Evolutionary conservation across 2,888 invertebrate genomes (phyloP).

Genomic region (Cyclophora albipunctata): DNA sequence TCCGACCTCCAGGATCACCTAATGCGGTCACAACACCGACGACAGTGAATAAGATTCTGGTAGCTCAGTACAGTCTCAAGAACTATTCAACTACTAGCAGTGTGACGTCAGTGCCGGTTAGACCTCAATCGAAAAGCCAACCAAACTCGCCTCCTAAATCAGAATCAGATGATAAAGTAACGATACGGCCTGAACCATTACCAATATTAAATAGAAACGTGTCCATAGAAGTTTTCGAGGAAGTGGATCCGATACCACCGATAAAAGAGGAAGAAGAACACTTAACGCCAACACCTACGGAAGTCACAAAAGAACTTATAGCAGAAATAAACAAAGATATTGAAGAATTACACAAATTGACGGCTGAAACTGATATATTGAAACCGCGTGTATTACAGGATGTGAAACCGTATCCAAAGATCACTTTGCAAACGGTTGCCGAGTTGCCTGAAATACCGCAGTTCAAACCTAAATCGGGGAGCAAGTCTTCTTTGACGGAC

Average conservation of each 20-base stretch:
- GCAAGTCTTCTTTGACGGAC: constrained; percentile 47
- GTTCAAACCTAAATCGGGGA: constrained; percentile 58
- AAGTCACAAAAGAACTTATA: constrained; percentile 53
- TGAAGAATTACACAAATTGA: constrained; percentile 68
- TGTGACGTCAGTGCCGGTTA: constrained; percentile 36
- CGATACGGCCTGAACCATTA: constrained; percentile 38
- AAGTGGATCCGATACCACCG: constrained; percentile 59
- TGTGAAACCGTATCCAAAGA: constrained; percentile 71
- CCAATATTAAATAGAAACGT: constrained; percentile 45
- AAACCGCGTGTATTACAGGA: constrained; percentile 51
- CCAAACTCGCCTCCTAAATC: constrained; percentile 68
- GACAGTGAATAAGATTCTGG: constrained; percentile 72
- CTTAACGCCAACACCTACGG: constrained; percentile 34
- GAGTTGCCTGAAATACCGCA: constrained; percentile 78
- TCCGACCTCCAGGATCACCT: constrained; percentile 76
- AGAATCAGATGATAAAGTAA: constrained; percentile 52
- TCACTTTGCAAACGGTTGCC: constrained; percentile 77
- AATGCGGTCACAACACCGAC: constrained; percentile 70
- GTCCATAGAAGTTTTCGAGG: constrained; percentile 55
- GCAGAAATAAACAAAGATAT: constrained; percentile 68
- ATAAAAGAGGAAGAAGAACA: constrained; percentile 60
- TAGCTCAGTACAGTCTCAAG: constrained; percentile 74
- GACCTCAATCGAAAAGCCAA: constrained; percentile 66
- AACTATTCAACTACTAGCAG: constrained; percentile 58
- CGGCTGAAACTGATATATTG: constrained; percentile 59